Evolutionary conservation across 2,888 invertebrate species (phyloP), one percentile per base, ranked within the genome.

Genomic region (Lochmaea capreae): DNA sequence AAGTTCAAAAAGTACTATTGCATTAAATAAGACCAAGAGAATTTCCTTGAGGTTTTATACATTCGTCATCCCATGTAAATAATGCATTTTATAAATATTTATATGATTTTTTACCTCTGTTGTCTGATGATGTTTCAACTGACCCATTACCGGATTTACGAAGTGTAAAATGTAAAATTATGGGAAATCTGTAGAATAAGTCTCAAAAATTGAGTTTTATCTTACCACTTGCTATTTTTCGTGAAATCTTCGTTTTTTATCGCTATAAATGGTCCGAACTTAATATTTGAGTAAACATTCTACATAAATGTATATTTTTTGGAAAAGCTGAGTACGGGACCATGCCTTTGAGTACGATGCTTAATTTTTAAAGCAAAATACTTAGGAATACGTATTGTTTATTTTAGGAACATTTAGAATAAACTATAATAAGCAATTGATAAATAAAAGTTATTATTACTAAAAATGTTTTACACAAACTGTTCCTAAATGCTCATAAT

Each of bases 311-410:
- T 77, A 78, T 74, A 79, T 79, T 79, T 77, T 76, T 76, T 76
- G 8, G 65, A 69, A 62, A 66, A 78, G 77, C 78, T 76, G 72
- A 76, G 62, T 65, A 26, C 71, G 79, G 79, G 78, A 79, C 79
- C 78, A 79, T 65, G 66, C 71, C 74, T 73, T 67, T 46, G 58
- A 59, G 65, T 65, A 66, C n/a, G 62, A 42, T 46, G 67, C 67
- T 68, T 68, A 68, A 59, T 26, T 67, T 66, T 67, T 52, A 65
- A 9, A 49, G 11, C 49, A 54, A 39, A 54, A 10, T 39, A 33
- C 39, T 39, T 52, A 57, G 33, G 14, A 65, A 33, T 54, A 16
- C 18, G n/a, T 66, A 33, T 57, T 54, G n/a, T 54, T 33, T 57
- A 66, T 39, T 46, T 14, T 68, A 16, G 33, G 16, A 59, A 18